Base-by-base conservation (phyloP, 2,888 invertebrate genomes). In the Pocota personata region DNA sequence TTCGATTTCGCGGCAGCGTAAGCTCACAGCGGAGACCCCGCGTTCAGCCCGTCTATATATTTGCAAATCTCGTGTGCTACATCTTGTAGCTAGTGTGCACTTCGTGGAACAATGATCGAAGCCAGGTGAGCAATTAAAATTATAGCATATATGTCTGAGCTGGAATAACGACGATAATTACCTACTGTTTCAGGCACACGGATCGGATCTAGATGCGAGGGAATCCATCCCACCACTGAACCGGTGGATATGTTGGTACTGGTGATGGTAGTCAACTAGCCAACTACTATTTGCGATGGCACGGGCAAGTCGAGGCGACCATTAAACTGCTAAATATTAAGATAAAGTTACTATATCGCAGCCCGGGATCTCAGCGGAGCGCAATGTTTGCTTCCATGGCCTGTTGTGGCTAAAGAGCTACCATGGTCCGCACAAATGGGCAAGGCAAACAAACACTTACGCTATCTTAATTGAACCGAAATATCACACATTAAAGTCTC, bases 391-490 rank as follows among this genome's bases (percentile, higher is more conserved):
- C 24, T 24, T 24, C 24, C 24, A 2, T 24, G 24, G 24, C 16
- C 32, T 10, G 32, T 32, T 32, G 19, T 14, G 24, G 48, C 2
- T 5, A 16, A 37, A 2, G 24, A 19, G 46, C 43, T 24, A 16
- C 35, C 40, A 55, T 16, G 14, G 32, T 46, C 48, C 57, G 58
- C 50, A 40, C 62, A 79, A 79, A 71, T 80, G 84, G 79, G 69
- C 75, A 80, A 80, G 75, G 66, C 79, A 84, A 79, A 79, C 79
- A 84, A 84, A 84, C 84, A 84, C 79, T 84, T 84, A 84, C 43
- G 71, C 80, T 84, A 84, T 84, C 84, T 84, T 84, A 80, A 84
- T 84, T 84, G 84, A 84, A 66, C 75, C 80, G 80, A 84, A 84
- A 80, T 71, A 84, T 84, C 80, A 69, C 84, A 84, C 84, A 84